Base-by-base conservation (phyloP, 2,888 invertebrate genomes). In the Cheiracanthium punctorium region DNA sequence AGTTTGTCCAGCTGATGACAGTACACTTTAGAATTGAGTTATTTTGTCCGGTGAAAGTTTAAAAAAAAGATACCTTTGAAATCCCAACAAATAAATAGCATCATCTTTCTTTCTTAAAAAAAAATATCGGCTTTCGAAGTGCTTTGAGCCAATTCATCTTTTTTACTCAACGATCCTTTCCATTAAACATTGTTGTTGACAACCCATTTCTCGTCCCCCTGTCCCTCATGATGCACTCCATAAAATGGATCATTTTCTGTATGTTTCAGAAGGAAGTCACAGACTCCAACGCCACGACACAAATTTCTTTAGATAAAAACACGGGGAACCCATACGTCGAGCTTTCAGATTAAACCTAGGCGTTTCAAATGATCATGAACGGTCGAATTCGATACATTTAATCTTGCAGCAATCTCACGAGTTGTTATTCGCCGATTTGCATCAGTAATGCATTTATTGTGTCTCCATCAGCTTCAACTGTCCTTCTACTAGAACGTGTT, bases 181-280 rank as follows among this genome's bases (percentile, higher is more conserved):
- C 69, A n/a, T n/a, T 67, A 28, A 28, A 64, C 64, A n/a, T 80
- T 87, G 37, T 70, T 64, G 41, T 76, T 69, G 20, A 76, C 52
- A 64, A 81, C 65, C 76, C 81, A 87, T 58, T 75, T 76, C 37
- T 87, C 81, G 52, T 76, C 71, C 32, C 71, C 29, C 4, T n/a
- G n/a, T n/a, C n/a, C n/a, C 64, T 86, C n/a, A 87, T 70, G 48
- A 81, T 58, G 0, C 58, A 65, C 1, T 67, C 37, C 0, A 81
- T 33, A 87, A 76, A 71, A 28, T 65, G 7, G 20, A 65, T 65
- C 65, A 4, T 29, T 65, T 65, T 65, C 28, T 20, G 20, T 24
- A 65, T 7, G 65, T 28, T 28, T 65, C 28, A 28, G 29, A 65
- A 65, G 20, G 0, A 28, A 65, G 28, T 65, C 28, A 65, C 28